Evolutionary conservation across 2,113 vertebrate genomes (phyloP), one percentile per base, ranked within the genome.

Genomic region (Prunella himalayana): DNA sequence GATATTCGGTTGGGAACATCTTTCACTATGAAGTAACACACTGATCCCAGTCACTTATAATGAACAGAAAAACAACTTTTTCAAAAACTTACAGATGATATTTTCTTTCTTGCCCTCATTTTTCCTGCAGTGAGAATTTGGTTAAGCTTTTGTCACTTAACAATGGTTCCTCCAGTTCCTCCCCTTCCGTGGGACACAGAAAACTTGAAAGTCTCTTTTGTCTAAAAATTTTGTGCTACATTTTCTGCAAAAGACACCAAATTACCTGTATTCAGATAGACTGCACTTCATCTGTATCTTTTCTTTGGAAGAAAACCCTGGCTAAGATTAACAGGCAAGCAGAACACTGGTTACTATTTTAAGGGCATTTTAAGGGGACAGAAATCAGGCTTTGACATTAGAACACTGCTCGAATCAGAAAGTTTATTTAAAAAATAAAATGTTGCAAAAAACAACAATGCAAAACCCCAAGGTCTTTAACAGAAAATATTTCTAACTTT

Each of bases 361-460:
- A 85, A 89, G 61, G 56, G 25, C 30, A 71, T 44, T 93, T 88
- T 60, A 82, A 93, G n/a, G 44, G 20, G 13, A n/a, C 64, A 68
- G 80, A 70, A 66, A 54, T n/a, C 60, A 71, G 56, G 23, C 11
- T 93, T 83, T 83, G 65, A 88, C 56, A 88, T 25, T 33, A 42
- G 56, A 96, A 88, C 28, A 51, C 28, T 22, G 35, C 21, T 88
- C 21, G 35, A 54, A 30, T 86, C 49, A 79, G 37, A 68, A 88
- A 71, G 44, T 78, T 92, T 92, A 93, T 83, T 86, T 41, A 84
- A 94, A 95, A 83, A 85, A 78, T 86, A 90, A 88, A 92, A 81
- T 42, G 39, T 25, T 1, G 5, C 31, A 61, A 71, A 79, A 94
- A 91, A 75, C 22, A 76, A 51, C 59, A 94, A 47, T 10, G 22